Evolutionary conservation across 2,888 invertebrate species (phyloP), one percentile per base, ranked within the genome.

Genomic region (Phyllotreta cruciferae): DNA sequence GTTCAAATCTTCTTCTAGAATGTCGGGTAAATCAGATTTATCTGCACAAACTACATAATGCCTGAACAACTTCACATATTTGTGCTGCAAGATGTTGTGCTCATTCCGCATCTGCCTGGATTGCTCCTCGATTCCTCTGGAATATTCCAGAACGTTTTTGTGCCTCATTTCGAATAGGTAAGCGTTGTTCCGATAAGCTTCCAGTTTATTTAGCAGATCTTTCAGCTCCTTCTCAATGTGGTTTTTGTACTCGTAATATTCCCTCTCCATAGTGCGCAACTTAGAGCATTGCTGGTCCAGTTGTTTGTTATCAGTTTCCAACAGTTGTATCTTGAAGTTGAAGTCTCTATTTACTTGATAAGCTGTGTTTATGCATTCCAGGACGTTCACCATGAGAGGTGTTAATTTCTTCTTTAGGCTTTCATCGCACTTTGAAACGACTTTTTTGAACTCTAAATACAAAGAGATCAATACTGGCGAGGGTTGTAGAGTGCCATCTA

Each of bases 361-460:
- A 6, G 52, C 52, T 37, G 4, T 52, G 14, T 52, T 52, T 52
- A 52, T 52, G 38, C 37, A 11, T 37, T 52, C 52, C 13, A 52
- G 13, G 2, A 52, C 37, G 6, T 37, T 36, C 14, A 52, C 9
- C 52, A 52, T 52, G 5, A 52, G 11, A 5, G 52, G 52, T 37
- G 52, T 52, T 52, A 52, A 37, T 3, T 8, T 38, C 8, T 36
- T 52, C 38, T 1, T 11, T 6, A 52, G 13, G 6, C 14, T 13
- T 6, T 52, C 37, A 38, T 37, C 37, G 10, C 38, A 52, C 5
- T 37, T 37, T 1, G 37, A 36, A 4, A 52, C 11, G 9, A 52
- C 34, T 11, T 38, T 52, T 13, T 52, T 52, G 10, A 52, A 52
- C n/a, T 52, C 38, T 10, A 37, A 11, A 6, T 52, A 52, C n/a